phyloP scores from a whole-genome alignment of 2,797 vertebrate genomes.

The Microctenopoma lineatum region DNA sequence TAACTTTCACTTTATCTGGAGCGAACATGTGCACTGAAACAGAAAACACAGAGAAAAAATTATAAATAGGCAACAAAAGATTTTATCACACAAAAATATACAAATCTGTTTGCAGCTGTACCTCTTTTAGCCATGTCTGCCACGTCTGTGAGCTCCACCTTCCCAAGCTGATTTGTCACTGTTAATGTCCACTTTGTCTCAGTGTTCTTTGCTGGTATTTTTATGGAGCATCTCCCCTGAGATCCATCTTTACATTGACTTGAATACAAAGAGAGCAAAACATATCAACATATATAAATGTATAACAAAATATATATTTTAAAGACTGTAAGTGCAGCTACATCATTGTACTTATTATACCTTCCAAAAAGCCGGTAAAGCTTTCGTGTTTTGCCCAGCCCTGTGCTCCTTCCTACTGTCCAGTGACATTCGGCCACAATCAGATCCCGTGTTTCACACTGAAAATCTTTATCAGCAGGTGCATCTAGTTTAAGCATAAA shows the following conservation, averaged over 20 bases:
- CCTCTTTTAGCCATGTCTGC: conserved; percentile 75
- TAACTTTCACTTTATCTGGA: conserved; percentile 9
- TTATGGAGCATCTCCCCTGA: conserved; percentile 15
- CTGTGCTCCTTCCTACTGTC: conserved; percentile 26
- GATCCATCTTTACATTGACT: rapidly evolving
- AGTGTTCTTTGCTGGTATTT: neutral
- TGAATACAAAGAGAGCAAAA: conserved; percentile 8
- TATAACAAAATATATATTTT: no score
- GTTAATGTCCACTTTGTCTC: conserved; percentile 71
- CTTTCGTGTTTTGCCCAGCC: rapidly evolving
- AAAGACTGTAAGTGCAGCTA: no score
- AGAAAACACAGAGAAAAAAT: neutral
- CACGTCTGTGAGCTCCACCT: conserved; percentile 49
- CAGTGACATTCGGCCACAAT: conserved; percentile 70
- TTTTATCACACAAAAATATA: neutral
- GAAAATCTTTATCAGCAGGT: conserved; percentile 68
- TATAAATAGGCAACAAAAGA: neutral
- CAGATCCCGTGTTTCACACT: conserved; percentile 80
- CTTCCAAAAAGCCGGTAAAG: conserved; percentile 67
- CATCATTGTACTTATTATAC: conserved; percentile 45
- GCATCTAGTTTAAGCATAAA: conserved; percentile 57
- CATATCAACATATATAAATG: no score
- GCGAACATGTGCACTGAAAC: conserved; percentile 67
- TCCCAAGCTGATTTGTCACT: conserved; percentile 58
- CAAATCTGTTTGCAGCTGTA: conserved; percentile 11